These are phyloP conservation scores for Drosophila robusta DNA, from an alignment of 2,888 invertebrate species.

Conservation along the genomic window DNA sequence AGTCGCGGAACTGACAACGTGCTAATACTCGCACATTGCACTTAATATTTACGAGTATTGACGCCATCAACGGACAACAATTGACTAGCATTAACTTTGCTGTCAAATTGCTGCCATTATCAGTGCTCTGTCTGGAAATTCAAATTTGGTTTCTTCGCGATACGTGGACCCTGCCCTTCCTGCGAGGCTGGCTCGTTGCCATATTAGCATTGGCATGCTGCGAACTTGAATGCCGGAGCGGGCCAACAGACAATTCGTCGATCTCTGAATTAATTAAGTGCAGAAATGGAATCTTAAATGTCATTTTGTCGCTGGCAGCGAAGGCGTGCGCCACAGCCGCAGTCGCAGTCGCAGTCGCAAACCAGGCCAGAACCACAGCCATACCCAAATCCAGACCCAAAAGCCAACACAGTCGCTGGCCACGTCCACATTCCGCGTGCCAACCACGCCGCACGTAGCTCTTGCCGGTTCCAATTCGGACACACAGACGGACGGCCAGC, in stretches of 20 bases:
- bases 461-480: slow-evolving; percentile 39
- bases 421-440: slow-evolving; percentile 60
- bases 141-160: slow-evolving; percentile 4
- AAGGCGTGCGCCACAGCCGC: slow-evolving; percentile 41
- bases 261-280: slow-evolving; percentile 59
- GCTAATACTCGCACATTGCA: slow-evolving; percentile 50
- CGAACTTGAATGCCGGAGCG: slow-evolving; percentile 49
- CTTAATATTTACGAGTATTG: slow-evolving; percentile 28
- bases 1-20: slow-evolving; percentile 56
- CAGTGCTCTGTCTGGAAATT: slow-evolving; percentile 23
- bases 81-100: slow-evolving; percentile 38
- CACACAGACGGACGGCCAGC: slow-evolving; percentile 17
- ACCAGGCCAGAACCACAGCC: slow-evolving; percentile 4
- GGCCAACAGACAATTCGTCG: slow-evolving; percentile 32
- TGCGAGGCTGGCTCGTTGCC: not conserved
- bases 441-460: slow-evolving; percentile 42
- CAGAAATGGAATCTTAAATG: slow-evolving; percentile 58
- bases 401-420: slow-evolving; percentile 46
- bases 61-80: slow-evolving; percentile 15
- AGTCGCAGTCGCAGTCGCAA: slow-evolving; percentile 1
- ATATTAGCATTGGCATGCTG: slow-evolving; percentile 59
- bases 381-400: slow-evolving; percentile 22
- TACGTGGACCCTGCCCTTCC: slow-evolving; percentile 45
- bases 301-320: slow-evolving; percentile 40
- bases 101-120: slow-evolving; percentile 62